Conservation (phyloP, 1,140 invertebrate genomes). For the Papilio machaon region DNA sequence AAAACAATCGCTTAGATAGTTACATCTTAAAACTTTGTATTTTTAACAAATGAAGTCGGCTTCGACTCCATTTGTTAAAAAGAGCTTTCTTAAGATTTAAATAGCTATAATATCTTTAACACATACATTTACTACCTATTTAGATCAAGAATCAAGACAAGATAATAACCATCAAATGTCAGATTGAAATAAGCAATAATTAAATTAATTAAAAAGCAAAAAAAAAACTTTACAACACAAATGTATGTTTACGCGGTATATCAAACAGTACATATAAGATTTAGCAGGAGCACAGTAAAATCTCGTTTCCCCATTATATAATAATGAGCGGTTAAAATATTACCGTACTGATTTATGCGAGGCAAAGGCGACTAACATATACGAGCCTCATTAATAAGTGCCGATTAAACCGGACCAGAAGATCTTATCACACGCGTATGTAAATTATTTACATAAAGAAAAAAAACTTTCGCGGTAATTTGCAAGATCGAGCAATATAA, state of each 20-base stretch:
- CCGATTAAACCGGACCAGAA: slow-evolving; percentile 2
- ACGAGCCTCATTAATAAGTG: slow-evolving; percentile 17
- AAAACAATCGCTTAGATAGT: no score
- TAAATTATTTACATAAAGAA: slow-evolving; percentile 1
- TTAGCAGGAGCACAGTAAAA: background rate
- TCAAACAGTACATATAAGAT: background rate
- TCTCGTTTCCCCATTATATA: slow-evolving; percentile 1
- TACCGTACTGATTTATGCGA: background rate
- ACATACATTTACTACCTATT: background rate
- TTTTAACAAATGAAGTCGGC: no score
- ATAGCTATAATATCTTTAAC: background rate
- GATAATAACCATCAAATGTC: background rate
- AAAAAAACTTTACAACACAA: background rate
- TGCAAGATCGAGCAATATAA: background rate
- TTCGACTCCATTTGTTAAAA: no score
- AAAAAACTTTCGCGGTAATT: slow-evolving; percentile 19
- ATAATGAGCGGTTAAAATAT: slow-evolving; percentile 2
- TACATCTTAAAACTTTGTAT: no score
- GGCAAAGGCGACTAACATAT: slow-evolving; percentile 1
- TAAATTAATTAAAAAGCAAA: background rate
- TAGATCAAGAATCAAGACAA: no score
- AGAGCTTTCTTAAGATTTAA: no score
- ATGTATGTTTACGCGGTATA: slow-evolving; percentile 5
- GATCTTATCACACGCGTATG: slow-evolving; percentile 9
- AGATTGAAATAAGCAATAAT: background rate